Base-by-base conservation (phyloP, 1,140 invertebrate species). In the Gryllus bimaculatus region DNA sequence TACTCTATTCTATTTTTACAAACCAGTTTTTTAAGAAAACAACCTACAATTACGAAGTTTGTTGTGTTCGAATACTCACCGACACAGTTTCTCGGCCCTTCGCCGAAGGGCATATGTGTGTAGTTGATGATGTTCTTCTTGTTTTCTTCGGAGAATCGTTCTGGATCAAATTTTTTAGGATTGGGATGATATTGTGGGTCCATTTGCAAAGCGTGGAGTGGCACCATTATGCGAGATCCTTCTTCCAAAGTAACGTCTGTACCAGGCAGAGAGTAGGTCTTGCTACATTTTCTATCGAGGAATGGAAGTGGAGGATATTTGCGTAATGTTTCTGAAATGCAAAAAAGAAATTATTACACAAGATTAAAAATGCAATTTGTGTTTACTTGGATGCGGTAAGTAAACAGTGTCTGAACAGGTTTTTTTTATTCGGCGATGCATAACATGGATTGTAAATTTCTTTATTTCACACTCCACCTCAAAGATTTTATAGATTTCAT, bases 111-210 rank as follows among this genome's bases (percentile, higher is more conserved):
- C 47, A 90, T 82, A 81, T 87, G 90, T 6, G 84, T 84, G 78
- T 81, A 86, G 2, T 83, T 81, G 76, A 83, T 78, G 77, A 85
- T 83, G 49, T 83, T 79, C 2, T 79, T 80, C 48, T 85, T 85
- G 74, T 87, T 87, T 48, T 85, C 84, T 47, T 88, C 86, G 6
- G 86, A 82, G 83, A 92, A 92, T 48, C 92, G 85, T 79, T 92
- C 88, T 0, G 91, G 92, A 84, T 91, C 87, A 82, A 91, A 92
- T 13, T 83, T 84, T n/a, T 91, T 85, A 0, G 93, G 92, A 78
- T 93, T 85, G 0, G 91, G 88, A 83, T 88, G 93, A 79, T 88
- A 86, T 78, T 90, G 82, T 0, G 87, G 83, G 82, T 92, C 89
- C 8, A 82, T 83, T 8, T 89, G 87, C 3, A 89, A 81, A 8